Base-by-base conservation (phyloP, 1,140 invertebrate genomes). In the Heliconius nattereri region DNA sequence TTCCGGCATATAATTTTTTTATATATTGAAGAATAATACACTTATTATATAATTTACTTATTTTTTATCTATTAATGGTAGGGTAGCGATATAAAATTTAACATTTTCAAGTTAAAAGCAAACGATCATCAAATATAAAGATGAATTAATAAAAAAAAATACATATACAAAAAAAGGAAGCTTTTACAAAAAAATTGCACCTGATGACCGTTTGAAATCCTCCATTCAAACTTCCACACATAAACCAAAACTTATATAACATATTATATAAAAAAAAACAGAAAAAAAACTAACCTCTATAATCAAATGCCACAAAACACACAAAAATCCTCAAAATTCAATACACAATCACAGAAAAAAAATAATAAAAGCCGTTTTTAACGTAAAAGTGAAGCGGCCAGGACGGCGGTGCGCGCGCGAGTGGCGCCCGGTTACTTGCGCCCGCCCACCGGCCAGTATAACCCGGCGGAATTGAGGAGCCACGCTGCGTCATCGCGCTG, bases 381-480 rank as follows among this genome's bases (percentile, higher is more conserved):
- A 86, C 81, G 81, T 76, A 85, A 87, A 84, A 89, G 88, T 83
- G 87, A 89, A 91, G 90, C 91, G 89, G 87, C 85, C 84, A 79
- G 76, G 86, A 87, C 89, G 86, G 90, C 90, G 86, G 92, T 88
- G 87, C 90, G 91, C 92, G 90, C 92, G 86, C 92, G 91, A 93
- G 85, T 93, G 92, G 87, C 90, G 89, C 78, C 87, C 84, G 85
- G 87, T 90, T 87, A 86, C 87, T 86, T 88, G 90, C 89, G 84
- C 82, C 80, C 82, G 85, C 82, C 85, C 81, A 81, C 84, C 85
- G 83, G 78, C 78, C n/a, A 84, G 86, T 89, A 84, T 86, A 87
- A 91, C 81, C 86, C 87, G 83, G 83, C 86, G 57, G 78, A 91
- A 81, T 92, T 89, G 81, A 83, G 78, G 77, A 90, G 87, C 84